Evolutionary conservation across 2,113 vertebrate genomes (phyloP), one percentile per base, ranked within the genome.

Genomic region (Sylvicapra grimmia): DNA sequence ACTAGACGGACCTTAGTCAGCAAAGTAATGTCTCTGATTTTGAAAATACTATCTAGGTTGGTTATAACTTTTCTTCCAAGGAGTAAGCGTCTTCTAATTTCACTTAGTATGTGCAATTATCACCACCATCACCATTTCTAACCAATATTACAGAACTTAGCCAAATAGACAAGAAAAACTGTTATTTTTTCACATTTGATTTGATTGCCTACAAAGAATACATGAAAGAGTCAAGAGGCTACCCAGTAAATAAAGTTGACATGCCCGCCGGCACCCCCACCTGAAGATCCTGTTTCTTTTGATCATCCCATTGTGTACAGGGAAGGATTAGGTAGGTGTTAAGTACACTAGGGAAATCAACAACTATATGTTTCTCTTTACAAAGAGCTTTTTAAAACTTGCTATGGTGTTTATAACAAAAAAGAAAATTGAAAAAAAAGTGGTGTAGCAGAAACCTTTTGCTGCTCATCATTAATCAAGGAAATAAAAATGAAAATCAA

Each of bases 371-470:
- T 99, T 98, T 98, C 98, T 98, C 94, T 97, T 97, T 98, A 98
- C 97, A 97, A 98, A 98, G 97, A 97, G 98, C 97, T 98, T 98
- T 99, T 99, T 97, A 77, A 91, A 98, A 98, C 98, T 99, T 98
- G 98, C 98, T 98, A 98, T 98, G 98, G 97, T 98, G 98, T 99
- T 99, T 99, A 95, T 98, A 99, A 99, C 95, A 98, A 99, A 98
- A 98, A 97, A 86, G 93, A 98, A 98, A 98, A 98, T 54, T 88
- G 96, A 53, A 79, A 96, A 94, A 94, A 87, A 68, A 88, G 82
- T 84, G 94, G 72, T 94, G 56, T 65, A 95, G 83, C 97, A 36
- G 96, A 97, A 90, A 97, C 97, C 97, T 98, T 98, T 98, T 97
- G 98, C 98, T 97, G 97, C 12, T 82, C 53, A 61, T 61, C 4